phyloP scores from a whole-genome alignment of 2,113 vertebrate species.

The Varanus komodoensis region DNA sequence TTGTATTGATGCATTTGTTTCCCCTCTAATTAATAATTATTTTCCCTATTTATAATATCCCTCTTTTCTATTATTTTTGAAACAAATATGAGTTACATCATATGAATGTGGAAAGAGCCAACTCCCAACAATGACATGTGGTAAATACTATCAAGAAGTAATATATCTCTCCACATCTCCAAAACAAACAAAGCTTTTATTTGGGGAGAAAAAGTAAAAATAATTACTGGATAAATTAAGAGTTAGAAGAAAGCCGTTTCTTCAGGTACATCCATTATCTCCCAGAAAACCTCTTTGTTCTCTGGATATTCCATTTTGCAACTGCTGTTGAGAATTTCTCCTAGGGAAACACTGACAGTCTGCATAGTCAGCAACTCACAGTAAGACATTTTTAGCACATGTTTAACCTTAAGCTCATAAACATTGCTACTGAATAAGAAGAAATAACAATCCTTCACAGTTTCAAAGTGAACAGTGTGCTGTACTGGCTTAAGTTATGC shows the following conservation, averaged over 20 bases:
- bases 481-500: neutral
- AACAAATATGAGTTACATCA: neutral
- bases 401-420: slow-evolving; percentile 35
- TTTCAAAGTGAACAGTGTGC: slow-evolving; percentile 12
- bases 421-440: neutral
- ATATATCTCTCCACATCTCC: neutral
- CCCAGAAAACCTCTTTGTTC: neutral
- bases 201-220: neutral
- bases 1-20: too few species aligned
- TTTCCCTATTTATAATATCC: too few species aligned
- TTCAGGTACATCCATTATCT: slow-evolving; percentile 37
- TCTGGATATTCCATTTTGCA: slow-evolving; percentile 31
- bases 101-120: neutral
- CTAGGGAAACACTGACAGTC: neutral
- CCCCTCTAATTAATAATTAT: too few species aligned
- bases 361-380: neutral
- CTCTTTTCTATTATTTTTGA: neutral
- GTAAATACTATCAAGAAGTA: neutral
- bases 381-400: slow-evolving; percentile 33
- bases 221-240: neutral
- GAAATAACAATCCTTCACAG: accelerated
- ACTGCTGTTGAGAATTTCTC: neutral
- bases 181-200: neutral
- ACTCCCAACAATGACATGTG: neutral
- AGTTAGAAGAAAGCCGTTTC: neutral